A percentile compares a stretch with the other conserved stretches of the same genome.
Evolutionary conservation across 2,797 vertebrate species (phyloP).

Genomic region (Triplophysa yarkandensis): DNA sequence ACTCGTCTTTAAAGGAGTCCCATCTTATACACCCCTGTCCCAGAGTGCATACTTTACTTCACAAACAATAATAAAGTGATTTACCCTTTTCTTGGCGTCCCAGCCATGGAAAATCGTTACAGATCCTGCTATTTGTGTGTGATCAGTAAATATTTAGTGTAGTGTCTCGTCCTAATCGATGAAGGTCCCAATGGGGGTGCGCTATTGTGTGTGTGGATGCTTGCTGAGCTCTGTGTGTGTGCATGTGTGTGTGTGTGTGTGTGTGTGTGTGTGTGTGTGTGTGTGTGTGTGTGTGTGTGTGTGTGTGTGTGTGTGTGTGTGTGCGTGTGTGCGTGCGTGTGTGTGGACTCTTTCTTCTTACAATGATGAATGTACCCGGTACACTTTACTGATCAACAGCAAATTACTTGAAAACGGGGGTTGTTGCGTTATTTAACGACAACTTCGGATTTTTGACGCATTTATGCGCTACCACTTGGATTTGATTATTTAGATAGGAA

Average conservation of each 20-base stretch:
- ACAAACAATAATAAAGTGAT: constrained; percentile 95
- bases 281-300: constrained; percentile 74
- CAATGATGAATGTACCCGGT: constrained; percentile 35
- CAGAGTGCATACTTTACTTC: constrained; percentile 86
- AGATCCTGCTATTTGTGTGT: constrained; percentile 89
- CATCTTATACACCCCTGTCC: constrained; percentile 83
- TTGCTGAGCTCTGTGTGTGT: constrained; percentile 51
- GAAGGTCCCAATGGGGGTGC: constrained; percentile 81
- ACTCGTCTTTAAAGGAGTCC: constrained; percentile 88
- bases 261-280: constrained; percentile 70
- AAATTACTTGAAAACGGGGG: constrained; percentile 21
- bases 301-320: constrained; percentile 69
- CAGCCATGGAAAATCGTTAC: constrained; percentile 88
- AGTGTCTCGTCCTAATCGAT: constrained; percentile 90
- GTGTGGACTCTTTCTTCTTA: constrained; percentile 45
- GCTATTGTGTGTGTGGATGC: constrained; percentile 78
- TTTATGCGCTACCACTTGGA: background rate
- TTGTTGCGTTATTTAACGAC: background rate
- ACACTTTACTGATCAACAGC: constrained; percentile 29
- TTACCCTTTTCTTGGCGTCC: constrained; percentile 83
- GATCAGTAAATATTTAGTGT: constrained; percentile 99
- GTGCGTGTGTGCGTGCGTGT: constrained; percentile 65
- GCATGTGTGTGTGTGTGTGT: too few species aligned
- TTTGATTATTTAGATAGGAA: background rate
- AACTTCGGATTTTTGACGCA: constrained; percentile 1